Evolutionary conservation across 2,797 vertebrate species (phyloP).

Genomic region (Sebastiscus tertius): DNA sequence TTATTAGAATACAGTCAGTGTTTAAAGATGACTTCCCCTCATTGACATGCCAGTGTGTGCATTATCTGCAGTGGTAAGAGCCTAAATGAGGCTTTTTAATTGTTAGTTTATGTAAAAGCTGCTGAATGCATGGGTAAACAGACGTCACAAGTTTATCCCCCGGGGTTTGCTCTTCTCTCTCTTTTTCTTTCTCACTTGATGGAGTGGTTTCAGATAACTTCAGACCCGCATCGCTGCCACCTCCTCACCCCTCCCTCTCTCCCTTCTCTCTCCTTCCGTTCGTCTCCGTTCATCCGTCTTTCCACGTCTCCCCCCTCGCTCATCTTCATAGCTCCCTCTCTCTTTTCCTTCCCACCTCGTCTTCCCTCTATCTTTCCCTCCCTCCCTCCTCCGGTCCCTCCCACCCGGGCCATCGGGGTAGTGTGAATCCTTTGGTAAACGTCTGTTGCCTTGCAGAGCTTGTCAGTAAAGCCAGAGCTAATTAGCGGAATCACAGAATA

Average conservation of each 20-base stretch:
- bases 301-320: not conserved
- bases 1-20: slow-evolving; percentile 27
- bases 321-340: slow-evolving; percentile 5
- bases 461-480: slow-evolving; percentile 77
- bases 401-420: slow-evolving; percentile 56
- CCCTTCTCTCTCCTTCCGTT: slow-evolving; percentile 1
- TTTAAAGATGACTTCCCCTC: slow-evolving; percentile 37
- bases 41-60: slow-evolving; percentile 44
- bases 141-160: slow-evolving; percentile 54
- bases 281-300: slow-evolving; percentile 2
- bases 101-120: slow-evolving; percentile 73
- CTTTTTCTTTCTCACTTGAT: slow-evolving; percentile 20
- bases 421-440: slow-evolving; percentile 70
- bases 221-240: slow-evolving; percentile 38
- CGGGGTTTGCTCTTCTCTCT: slow-evolving; percentile 27
- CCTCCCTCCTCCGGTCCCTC: slow-evolving; percentile 30
- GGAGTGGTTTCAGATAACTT: slow-evolving; percentile 58
- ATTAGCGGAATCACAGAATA: slow-evolving; percentile 85
- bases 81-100: slow-evolving; percentile 68
- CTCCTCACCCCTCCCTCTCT: slow-evolving; percentile 8
- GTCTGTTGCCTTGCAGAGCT: slow-evolving; percentile 73
- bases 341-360: not conserved
- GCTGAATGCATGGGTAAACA: slow-evolving; percentile 61
- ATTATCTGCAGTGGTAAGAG: slow-evolving; percentile 48
- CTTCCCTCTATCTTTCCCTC: not conserved